Percentiles rank a stretch among this genome's conserved stretches.
These are phyloP conservation scores for Glossophaga mutica DNA, from an alignment of 2,797 vertebrate species.

Conservation along the genomic window DNA sequence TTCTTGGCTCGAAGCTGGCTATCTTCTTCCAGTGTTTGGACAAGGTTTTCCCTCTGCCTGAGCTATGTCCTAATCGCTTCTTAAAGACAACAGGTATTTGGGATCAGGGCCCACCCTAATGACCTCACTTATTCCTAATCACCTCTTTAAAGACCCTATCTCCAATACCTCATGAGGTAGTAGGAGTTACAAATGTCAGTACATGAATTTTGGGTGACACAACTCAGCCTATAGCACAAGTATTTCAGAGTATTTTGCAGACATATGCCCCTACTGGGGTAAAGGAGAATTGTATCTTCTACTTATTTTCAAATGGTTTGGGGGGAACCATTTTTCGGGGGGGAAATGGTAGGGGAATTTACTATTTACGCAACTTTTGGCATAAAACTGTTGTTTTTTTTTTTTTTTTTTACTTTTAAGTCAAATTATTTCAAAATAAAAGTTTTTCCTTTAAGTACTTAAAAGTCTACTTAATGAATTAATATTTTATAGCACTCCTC, in stretches of 20 bases:
- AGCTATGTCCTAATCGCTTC: neutral
- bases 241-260: neutral
- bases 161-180: neutral
- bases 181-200: neutral
- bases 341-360: neutral
- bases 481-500: neutral
- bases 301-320: conserved; percentile 35
- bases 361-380: neutral
- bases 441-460: neutral
- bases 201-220: neutral
- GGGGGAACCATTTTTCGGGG: neutral
- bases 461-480: neutral
- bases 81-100: neutral
- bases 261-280: neutral
- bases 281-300: neutral
- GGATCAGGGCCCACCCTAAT: neutral
- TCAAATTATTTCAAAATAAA: conserved; percentile 25
- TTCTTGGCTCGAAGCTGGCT: neutral
- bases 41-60: neutral
- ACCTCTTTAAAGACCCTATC: neutral
- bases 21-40: neutral
- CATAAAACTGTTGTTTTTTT: no score
- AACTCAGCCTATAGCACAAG: neutral
- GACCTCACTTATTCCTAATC: neutral
- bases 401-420: neutral